phyloP scores from a whole-genome alignment of 2,888 invertebrate genomes.

The Troides aeacus region DNA sequence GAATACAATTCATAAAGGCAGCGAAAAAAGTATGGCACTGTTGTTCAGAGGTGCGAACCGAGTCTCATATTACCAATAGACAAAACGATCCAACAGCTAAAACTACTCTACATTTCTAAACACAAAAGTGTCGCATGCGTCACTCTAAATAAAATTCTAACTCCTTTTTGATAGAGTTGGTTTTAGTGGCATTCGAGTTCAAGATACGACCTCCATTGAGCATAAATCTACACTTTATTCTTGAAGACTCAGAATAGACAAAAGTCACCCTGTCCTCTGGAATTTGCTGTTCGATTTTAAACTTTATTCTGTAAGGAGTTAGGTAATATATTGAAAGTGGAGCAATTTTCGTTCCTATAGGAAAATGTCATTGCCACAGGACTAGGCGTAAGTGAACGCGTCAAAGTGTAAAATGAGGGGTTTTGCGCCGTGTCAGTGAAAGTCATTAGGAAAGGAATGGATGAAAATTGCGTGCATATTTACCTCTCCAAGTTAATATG shows the following conservation, averaged over 20 bases:
- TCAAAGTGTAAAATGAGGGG: constrained; percentile 81
- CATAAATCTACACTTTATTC: constrained; percentile 65
- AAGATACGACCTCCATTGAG: constrained; percentile 49
- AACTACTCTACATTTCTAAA: constrained; percentile 39
- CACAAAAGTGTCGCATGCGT: constrained; percentile 35
- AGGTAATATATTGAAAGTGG: constrained; percentile 44
- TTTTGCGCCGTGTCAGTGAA: constrained; percentile 77
- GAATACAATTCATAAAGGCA: constrained; percentile 62
- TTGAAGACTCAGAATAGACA: constrained; percentile 74
- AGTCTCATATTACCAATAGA: constrained; percentile 75
- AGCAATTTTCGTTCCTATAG: constrained; percentile 60
- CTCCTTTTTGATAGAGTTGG: constrained; percentile 41
- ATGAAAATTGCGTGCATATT: constrained; percentile 79
- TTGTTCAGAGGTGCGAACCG: constrained; percentile 74
- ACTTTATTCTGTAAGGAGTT: constrained; percentile 50
- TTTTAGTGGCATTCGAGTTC: constrained; percentile 40
- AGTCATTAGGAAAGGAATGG: constrained; percentile 79
- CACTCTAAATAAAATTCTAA: constrained; percentile 46
- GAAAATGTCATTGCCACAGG: constrained; percentile 74
- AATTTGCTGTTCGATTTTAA: constrained; percentile 46
- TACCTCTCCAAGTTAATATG: constrained; percentile 73
- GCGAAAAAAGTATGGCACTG: constrained; percentile 65
- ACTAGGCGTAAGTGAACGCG: constrained; percentile 78
- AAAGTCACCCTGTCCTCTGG: constrained; percentile 61
- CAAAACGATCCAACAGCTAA: constrained; percentile 60